Percentiles rank a stretch among this genome's conserved stretches.
Evolutionary conservation across 2,797 vertebrate genomes (phyloP).

Genomic region (Urophycis tenuis): DNA sequence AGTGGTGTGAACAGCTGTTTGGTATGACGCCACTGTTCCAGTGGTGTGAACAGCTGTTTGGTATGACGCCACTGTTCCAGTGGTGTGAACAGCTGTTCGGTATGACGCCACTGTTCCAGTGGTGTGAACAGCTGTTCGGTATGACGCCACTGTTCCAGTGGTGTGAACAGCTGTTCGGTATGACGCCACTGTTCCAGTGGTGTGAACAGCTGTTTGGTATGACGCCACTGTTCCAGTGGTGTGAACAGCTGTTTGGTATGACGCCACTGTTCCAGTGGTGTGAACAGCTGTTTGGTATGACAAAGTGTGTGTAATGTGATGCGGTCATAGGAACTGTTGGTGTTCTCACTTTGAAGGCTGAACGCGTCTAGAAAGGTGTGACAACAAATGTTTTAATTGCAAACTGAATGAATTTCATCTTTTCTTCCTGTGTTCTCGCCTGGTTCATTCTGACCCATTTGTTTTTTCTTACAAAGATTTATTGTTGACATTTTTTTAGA

Average conservation of each 20-base stretch:
- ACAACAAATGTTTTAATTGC: constrained; percentile 38
- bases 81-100: constrained; percentile 1
- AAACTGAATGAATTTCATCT: constrained; percentile 34
- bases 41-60: not conserved
- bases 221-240: too few relatives aligned
- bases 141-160: too few relatives aligned
- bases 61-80: too few relatives aligned
- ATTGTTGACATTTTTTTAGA: constrained; percentile 41
- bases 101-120: too few relatives aligned
- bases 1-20: not conserved
- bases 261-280: too few relatives aligned
- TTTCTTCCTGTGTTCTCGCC: constrained; percentile 38
- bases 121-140: too few relatives aligned
- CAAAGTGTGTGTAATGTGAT: constrained; percentile 11
- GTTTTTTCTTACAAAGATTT: constrained; percentile 42
- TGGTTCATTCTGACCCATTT: constrained; percentile 37
- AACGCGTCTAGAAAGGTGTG: not conserved
- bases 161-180: not conserved
- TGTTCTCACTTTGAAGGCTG: not conserved
- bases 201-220: not conserved
- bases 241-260: constrained; percentile 5
- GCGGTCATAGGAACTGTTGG: not conserved
- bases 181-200: too few relatives aligned
- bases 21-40: too few relatives aligned
- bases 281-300: constrained; percentile 4